Evolutionary conservation across 2,797 vertebrate species (phyloP).

Genomic region (Rhadinocentrus ornatus): DNA sequence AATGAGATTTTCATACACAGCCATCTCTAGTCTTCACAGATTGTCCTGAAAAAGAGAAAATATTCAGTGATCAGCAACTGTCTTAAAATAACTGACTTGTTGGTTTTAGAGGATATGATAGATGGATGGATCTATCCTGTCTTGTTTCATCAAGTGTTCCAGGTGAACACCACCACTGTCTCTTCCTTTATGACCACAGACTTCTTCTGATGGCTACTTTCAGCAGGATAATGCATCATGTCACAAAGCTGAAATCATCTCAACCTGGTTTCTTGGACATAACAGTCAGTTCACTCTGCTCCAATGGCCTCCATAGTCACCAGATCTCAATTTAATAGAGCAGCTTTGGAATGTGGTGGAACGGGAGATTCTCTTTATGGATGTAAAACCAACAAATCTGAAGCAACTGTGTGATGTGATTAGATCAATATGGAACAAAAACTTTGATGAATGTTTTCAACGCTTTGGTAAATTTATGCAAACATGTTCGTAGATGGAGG

Average conservation of each 20-base stretch:
- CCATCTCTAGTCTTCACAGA: too few species aligned
- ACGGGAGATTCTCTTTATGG: not conserved
- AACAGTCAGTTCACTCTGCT: not conserved
- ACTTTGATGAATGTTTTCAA: too few species aligned
- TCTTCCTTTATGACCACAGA: not conserved
- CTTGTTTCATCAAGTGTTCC: not conserved
- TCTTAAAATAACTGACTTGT: too few species aligned
- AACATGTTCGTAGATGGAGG: too few species aligned
- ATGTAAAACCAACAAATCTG: too few species aligned
- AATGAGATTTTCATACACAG: too few species aligned
- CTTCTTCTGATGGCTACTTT: conserved; percentile 60
- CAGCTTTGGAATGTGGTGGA: too few species aligned
- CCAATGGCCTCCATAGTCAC: not conserved
- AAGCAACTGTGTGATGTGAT: too few species aligned
- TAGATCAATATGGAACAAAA: too few species aligned
- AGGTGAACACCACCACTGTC: not conserved
- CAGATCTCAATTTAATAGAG: not conserved
- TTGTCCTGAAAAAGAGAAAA: not conserved
- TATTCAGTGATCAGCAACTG: not conserved
- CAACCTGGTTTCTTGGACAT: not conserved
- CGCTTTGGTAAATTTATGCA: too few species aligned
- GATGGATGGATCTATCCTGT: not conserved
- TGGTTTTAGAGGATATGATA: not conserved
- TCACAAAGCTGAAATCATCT: conserved; percentile 13
- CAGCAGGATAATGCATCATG: conserved; percentile 41